Conservation (phyloP, 2,113 vertebrate species). For the Ahaetulla prasina region DNA sequence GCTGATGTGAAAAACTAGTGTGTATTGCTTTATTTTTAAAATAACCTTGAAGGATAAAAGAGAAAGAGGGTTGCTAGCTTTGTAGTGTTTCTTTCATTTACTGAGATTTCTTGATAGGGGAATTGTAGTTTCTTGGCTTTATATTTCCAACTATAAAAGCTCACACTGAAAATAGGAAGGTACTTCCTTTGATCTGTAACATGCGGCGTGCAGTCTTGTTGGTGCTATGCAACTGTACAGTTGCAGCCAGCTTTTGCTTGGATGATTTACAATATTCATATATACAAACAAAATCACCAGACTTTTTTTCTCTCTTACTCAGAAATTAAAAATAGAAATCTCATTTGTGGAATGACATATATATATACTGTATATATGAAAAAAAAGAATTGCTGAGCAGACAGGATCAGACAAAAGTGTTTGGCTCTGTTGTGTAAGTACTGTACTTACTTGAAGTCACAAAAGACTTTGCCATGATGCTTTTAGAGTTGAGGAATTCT, state of each 20-base stretch:
- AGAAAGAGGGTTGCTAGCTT: neutral
- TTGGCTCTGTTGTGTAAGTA: neutral
- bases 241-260: neutral
- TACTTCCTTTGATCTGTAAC: slow-evolving; percentile 6
- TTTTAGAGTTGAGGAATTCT: neutral
- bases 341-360: neutral
- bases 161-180: neutral
- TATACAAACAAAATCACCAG: neutral
- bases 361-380: no score
- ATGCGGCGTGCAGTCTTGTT: neutral
- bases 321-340: neutral
- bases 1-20: neutral
- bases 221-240: neutral
- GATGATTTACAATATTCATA: neutral
- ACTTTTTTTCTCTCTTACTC: neutral
- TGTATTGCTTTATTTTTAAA: neutral
- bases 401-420: neutral
- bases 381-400: no score
- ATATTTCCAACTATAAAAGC: slow-evolving; percentile 22
- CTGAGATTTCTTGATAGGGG: neutral
- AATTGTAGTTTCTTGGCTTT: slow-evolving; percentile 6
- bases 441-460: neutral
- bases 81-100: neutral
- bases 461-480: neutral
- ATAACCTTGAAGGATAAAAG: neutral